Evolutionary conservation across 37 sponge, comb jelly and placozoan species (phyloP).

Genomic region (Dysidea cf. avara): DNA sequence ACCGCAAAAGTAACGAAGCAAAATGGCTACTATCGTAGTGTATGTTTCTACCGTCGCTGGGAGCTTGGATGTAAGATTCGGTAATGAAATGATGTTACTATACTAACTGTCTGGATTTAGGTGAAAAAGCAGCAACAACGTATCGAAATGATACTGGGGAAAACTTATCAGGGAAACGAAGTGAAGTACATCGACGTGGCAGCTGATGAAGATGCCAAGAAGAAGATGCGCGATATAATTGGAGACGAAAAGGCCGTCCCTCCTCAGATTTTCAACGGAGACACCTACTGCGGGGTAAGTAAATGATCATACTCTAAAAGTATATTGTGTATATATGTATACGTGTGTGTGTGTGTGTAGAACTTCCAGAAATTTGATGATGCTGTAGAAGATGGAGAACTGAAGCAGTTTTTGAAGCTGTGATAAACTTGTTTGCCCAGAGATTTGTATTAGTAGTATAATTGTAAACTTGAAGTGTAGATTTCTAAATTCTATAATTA

Average conservation of each 20-base stretch:
- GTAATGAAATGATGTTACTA: not conserved
- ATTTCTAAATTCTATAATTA: no score
- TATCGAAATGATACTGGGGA: slow-evolving; percentile 81
- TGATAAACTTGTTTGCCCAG: no score
- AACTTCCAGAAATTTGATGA: slow-evolving; percentile 78
- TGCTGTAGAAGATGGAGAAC: slow-evolving; percentile 73
- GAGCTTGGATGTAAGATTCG: slow-evolving; percentile 59
- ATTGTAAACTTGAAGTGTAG: no score
- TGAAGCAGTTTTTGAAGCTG: slow-evolving; percentile 82
- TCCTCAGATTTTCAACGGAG: slow-evolving; percentile 77
- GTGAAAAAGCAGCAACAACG: slow-evolving; percentile 88
- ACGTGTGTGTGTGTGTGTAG: slow-evolving; percentile 24
- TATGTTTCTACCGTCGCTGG: slow-evolving; percentile 70
- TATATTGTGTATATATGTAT: not conserved
- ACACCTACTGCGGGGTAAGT: slow-evolving; percentile 81
- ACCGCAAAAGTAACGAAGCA: no score
- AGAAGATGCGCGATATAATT: slow-evolving; percentile 69
- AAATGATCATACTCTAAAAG: not conserved
- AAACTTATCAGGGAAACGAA: no score
- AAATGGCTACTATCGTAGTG: slow-evolving; percentile 2
- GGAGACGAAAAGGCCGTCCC: slow-evolving; percentile 80
- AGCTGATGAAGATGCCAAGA: slow-evolving; percentile 58
- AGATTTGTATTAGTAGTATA: no score
- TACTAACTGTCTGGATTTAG: slow-evolving; percentile 12
- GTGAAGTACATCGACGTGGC: slow-evolving; percentile 84